These are phyloP conservation scores for Muntiacus muntjak DNA, from an alignment of 2,113 vertebrate genomes.

Conservation along the genomic window DNA sequence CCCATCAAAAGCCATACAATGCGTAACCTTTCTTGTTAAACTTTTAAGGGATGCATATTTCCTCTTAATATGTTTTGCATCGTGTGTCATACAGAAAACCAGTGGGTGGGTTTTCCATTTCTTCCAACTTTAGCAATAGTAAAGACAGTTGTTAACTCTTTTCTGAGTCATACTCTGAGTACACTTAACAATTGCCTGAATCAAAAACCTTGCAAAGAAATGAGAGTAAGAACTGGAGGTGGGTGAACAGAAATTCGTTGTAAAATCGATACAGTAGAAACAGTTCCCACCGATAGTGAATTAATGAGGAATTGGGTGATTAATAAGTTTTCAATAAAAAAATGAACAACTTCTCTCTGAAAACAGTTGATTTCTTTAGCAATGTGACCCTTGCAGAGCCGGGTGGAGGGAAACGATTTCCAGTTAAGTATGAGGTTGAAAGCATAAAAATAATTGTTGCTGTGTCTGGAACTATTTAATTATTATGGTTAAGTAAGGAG, in stretches of 20 bases:
- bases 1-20: not conserved
- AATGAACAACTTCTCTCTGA: not conserved
- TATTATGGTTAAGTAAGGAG: not conserved
- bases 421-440: not conserved
- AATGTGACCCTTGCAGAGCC: not conserved
- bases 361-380: not conserved
- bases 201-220: not conserved
- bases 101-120: conserved; percentile 40
- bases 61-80: conserved; percentile 50
- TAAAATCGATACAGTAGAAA: not conserved
- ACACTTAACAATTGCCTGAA: not conserved
- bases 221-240: not conserved
- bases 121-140: conserved; percentile 18
- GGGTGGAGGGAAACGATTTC: not conserved
- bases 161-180: conserved; percentile 12
- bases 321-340: not conserved
- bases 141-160: conserved; percentile 7
- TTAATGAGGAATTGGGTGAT: not conserved
- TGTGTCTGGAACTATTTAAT: not conserved
- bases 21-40: conserved; percentile 56
- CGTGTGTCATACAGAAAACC: conserved; percentile 45
- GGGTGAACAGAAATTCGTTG: not conserved
- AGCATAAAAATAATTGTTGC: not conserved
- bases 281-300: not conserved
- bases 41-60: conserved; percentile 50